Evolutionary conservation across 64 coral and sea anemone species (phyloP).

Genomic region (Stylophora pistillata): DNA sequence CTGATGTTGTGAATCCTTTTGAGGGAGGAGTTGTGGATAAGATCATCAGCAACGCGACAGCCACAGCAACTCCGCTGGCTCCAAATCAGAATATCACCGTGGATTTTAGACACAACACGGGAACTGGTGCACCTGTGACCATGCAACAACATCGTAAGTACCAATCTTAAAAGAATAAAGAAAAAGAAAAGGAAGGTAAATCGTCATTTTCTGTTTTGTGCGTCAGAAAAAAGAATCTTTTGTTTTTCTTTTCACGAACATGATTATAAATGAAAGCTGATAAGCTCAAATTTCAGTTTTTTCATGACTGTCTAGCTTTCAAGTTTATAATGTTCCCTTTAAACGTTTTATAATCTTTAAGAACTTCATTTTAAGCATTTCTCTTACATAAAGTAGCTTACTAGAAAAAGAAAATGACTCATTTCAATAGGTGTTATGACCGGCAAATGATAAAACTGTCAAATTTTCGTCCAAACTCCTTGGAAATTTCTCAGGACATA

Average conservation of each 20-base stretch:
- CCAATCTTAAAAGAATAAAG: neutral
- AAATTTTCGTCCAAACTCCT: neutral
- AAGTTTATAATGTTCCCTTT: too few species aligned
- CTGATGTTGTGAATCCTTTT: conserved; percentile 38
- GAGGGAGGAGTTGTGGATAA: conserved; percentile 31
- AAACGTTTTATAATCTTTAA: neutral
- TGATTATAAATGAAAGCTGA: too few species aligned
- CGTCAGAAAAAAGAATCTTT: too few species aligned
- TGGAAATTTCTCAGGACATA: neutral
- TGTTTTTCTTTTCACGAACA: too few species aligned
- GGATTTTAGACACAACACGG: conserved; percentile 19
- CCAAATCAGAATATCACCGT: conserved; percentile 36
- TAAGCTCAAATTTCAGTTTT: too few species aligned
- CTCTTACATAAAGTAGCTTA: too few species aligned
- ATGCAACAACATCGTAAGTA: conserved; percentile 38
- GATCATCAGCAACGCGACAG: conserved; percentile 21
- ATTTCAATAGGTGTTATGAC: neutral
- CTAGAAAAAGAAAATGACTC: neutral
- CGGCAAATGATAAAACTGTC: neutral
- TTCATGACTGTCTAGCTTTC: too few species aligned
- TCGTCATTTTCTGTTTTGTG: neutral
- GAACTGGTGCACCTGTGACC: neutral
- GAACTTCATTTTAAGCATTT: neutral
- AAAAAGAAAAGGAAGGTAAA: too few species aligned
- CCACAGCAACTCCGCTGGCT: neutral